Conservation (phyloP, 1,140 invertebrate species). For the Bombus soroeensis region DNA sequence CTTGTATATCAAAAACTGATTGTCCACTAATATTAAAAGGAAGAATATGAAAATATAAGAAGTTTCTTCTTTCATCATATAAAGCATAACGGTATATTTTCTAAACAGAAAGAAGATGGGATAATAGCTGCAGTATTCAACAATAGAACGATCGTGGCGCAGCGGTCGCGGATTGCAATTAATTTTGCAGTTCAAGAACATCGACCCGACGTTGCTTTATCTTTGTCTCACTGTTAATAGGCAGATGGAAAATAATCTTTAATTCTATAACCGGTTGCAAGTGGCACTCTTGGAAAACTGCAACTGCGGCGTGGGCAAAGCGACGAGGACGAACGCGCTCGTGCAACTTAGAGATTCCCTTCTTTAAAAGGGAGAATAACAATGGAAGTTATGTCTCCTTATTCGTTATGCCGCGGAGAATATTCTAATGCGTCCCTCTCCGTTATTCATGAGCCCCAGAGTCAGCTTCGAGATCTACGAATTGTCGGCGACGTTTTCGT, state of each 20-base stretch:
- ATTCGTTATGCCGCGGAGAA: conserved; percentile 68
- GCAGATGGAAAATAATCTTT: conserved; percentile 18
- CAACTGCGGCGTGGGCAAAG: background rate
- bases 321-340: conserved; percentile 11
- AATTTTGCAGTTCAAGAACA: conserved; percentile 29
- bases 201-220: background rate
- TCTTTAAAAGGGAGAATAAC: conserved; percentile 65
- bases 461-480: conserved; percentile 60
- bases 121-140: background rate
- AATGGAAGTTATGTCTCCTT: conserved; percentile 63
- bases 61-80: no score
- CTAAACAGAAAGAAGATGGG: background rate
- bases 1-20: no score
- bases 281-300: conserved; percentile 8
- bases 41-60: no score
- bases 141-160: no score
- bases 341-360: conserved; percentile 17
- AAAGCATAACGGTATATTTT: background rate
- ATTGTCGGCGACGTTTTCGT: conserved; percentile 55
- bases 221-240: background rate
- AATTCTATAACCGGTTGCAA: conserved; percentile 7
- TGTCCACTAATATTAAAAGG: no score
- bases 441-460: conserved; percentile 71
- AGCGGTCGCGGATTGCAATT: background rate
- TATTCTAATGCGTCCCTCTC: conserved; percentile 70